Percentiles rank a stretch among this genome's conserved stretches.
phyloP scores from a whole-genome alignment of 2,113 vertebrate species.

The Tachycineta bicolor region DNA sequence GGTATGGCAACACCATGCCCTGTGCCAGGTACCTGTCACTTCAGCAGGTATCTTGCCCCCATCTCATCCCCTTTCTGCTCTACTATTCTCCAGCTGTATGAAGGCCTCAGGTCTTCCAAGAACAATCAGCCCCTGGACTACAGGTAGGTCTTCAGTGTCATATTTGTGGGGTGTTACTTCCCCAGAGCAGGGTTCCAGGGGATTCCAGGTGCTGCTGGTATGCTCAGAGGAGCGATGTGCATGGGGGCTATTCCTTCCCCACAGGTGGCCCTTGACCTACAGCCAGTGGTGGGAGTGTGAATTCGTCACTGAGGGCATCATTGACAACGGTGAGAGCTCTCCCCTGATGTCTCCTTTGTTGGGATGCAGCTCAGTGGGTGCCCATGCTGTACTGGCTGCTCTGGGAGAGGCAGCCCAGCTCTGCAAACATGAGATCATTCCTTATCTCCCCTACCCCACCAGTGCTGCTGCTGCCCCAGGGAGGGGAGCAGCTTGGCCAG shows the following conservation, averaged over 20 bases:
- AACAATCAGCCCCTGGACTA: conserved; percentile 91
- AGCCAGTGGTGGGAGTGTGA: conserved; percentile 97
- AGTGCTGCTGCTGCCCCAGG: not conserved
- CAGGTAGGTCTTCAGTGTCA: conserved; percentile 72
- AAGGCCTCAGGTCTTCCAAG: conserved; percentile 90
- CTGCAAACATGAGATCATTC: not conserved
- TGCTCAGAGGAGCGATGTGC: accelerated
- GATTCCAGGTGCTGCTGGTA: not conserved
- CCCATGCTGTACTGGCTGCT: accelerated
- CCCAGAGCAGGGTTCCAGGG: accelerated
- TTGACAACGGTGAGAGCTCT: conserved; percentile 84
- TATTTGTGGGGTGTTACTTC: not conserved
- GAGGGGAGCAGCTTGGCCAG: not conserved
- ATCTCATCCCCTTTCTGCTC: not conserved
- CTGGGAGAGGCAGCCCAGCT: not conserved
- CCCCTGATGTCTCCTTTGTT: not conserved
- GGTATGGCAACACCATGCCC: conserved; percentile 54
- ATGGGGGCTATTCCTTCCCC: not conserved
- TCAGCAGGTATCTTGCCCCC: accelerated
- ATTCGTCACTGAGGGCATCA: conserved; percentile 92
- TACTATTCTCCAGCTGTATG: conserved; percentile 82
- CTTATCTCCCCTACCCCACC: not conserved
- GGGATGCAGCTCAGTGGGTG: not conserved
- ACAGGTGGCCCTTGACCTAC: conserved; percentile 89
- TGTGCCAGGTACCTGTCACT: not conserved